phyloP scores from a whole-genome alignment of 2,888 invertebrate genomes.

The Papilio demoleus region DNA sequence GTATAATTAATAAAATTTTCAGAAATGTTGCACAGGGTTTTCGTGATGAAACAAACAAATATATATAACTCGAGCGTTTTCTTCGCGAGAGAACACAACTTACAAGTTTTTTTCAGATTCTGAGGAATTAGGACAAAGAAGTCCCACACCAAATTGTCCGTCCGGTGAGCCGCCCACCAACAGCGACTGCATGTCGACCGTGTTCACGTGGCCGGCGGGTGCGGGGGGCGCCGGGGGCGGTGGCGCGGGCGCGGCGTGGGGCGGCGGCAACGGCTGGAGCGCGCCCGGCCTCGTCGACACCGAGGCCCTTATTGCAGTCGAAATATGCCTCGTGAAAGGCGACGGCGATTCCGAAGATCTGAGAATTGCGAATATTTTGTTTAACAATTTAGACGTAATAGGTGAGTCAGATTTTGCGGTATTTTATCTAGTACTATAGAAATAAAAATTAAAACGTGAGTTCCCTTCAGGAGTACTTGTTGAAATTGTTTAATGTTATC shows the following conservation, averaged over 20 bases:
- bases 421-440: neutral
- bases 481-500: neutral
- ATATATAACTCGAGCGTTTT: neutral
- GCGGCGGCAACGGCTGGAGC: conserved; percentile 82
- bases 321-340: conserved; percentile 73
- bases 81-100: neutral
- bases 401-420: conserved; percentile 79
- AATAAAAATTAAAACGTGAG: too few species aligned
- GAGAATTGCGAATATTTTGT: conserved; percentile 93
- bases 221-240: conserved; percentile 74
- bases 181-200: conserved; percentile 43
- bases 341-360: conserved; percentile 79
- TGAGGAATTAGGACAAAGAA: conserved; percentile 54
- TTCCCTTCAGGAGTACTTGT: too few species aligned
- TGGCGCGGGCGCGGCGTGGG: conserved; percentile 83
- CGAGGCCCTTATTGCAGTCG: conserved; percentile 90
- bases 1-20: too few species aligned
- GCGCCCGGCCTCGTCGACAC: conserved; percentile 90
- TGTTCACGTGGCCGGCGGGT: conserved; percentile 82
- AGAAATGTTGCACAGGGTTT: too few species aligned
- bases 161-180: conserved; percentile 51
- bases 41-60: too few species aligned
- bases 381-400: conserved; percentile 97
- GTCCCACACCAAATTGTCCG: conserved; percentile 59
- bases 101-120: conserved; percentile 45